phyloP scores from a whole-genome alignment of 2,113 vertebrate species.

The Triplophysa siluroides region DNA sequence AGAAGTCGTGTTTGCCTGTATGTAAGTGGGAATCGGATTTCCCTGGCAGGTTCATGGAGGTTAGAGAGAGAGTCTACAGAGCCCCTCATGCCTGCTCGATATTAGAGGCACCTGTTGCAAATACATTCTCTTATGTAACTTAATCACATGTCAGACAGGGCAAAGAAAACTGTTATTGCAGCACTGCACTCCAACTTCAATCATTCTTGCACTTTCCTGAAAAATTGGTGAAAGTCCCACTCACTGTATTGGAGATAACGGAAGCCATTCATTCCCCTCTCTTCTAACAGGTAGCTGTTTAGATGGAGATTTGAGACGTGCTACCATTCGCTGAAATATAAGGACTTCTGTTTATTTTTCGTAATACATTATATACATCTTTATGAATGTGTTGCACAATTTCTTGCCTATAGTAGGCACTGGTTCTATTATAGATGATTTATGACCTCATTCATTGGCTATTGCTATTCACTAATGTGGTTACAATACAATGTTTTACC shows the following conservation, averaged over 20 bases:
- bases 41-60: slow-evolving; percentile 71
- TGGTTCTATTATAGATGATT: slow-evolving; percentile 9
- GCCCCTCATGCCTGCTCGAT: slow-evolving; percentile 66
- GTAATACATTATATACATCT: neutral
- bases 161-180: slow-evolving; percentile 75
- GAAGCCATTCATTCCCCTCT: slow-evolving; percentile 45
- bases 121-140: slow-evolving; percentile 74
- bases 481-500: slow-evolving; percentile 15
- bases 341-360: slow-evolving; percentile 41
- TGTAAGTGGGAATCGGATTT: slow-evolving; percentile 71
- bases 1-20: slow-evolving; percentile 63
- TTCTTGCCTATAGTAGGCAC: neutral
- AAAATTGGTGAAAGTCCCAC: slow-evolving; percentile 12
- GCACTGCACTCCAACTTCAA: slow-evolving; percentile 65
- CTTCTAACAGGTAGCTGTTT: slow-evolving; percentile 52
- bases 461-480: slow-evolving; percentile 20
- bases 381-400: neutral
- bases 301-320: neutral
- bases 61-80: slow-evolving; percentile 65
- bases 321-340: slow-evolving; percentile 23
- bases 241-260: neutral
- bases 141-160: slow-evolving; percentile 70
- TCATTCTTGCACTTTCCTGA: slow-evolving; percentile 53
- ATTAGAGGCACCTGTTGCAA: slow-evolving; percentile 76
- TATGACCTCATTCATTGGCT: slow-evolving; percentile 14